phyloP scores from a whole-genome alignment of 2,797 vertebrate species.

The Acanthopagrus latus region DNA sequence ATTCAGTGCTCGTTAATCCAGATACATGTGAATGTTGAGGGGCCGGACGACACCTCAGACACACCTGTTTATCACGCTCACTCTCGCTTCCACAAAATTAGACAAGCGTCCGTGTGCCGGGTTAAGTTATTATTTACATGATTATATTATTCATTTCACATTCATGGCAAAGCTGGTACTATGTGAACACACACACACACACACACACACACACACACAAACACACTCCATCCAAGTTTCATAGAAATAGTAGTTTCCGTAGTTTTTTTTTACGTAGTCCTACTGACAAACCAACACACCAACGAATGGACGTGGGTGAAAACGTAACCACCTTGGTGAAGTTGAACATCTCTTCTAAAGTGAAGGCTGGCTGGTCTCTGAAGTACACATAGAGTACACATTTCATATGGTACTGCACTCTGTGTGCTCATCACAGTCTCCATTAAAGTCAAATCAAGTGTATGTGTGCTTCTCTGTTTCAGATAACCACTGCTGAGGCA shows the following conservation, averaged over 20 bases:
- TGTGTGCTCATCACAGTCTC: background rate
- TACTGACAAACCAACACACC: no score
- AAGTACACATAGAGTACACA: background rate
- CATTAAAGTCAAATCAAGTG: background rate
- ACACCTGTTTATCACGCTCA: background rate
- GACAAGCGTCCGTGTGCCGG: no score
- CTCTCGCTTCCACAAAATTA: background rate
- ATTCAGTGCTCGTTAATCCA: background rate
- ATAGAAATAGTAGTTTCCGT: no score
- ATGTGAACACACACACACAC: no score
- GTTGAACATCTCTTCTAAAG: background rate
- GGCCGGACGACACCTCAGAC: background rate
- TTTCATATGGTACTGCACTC: background rate
- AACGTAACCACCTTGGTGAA: no score
- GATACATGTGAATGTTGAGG: background rate
- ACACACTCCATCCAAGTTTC: no score
- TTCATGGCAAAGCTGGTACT: no score
- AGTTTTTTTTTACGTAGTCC: no score
- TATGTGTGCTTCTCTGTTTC: constrained; percentile 6
- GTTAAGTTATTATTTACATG: no score
- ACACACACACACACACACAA: no score
- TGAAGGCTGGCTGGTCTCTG: background rate
- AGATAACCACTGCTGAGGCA: constrained; percentile 61
- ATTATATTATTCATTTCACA: no score
- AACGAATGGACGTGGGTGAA: no score